Percentiles rank a stretch among this genome's conserved stretches.
These are phyloP conservation scores for Ptycholaimellus sp. DNA, from an alignment of 2,888 invertebrate genomes.

Conservation along the genomic window DNA sequence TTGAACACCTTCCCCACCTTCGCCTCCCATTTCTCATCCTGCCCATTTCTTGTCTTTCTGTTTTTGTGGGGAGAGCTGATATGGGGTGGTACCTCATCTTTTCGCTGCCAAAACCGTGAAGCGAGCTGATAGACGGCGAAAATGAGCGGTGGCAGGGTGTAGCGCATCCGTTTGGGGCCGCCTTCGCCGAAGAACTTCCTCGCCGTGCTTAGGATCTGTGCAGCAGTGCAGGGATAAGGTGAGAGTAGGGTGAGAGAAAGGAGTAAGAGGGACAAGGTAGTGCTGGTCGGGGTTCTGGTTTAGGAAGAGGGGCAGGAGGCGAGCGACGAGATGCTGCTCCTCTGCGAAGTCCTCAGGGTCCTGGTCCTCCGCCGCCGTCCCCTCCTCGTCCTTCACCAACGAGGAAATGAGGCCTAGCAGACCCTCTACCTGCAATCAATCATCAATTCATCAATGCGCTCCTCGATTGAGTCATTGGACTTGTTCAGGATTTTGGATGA, in stretches of 20 bases:
- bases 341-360: conserved; percentile 86
- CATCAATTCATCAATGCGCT: too few species aligned
- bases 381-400: neutral
- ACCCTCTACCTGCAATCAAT: conserved; percentile 6
- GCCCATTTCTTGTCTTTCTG: neutral
- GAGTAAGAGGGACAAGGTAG: conserved; percentile 26
- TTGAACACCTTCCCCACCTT: conserved; percentile 94
- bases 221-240: neutral
- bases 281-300: conserved; percentile 38
- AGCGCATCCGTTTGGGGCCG: conserved; percentile 59
- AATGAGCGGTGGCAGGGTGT: conserved; percentile 72
- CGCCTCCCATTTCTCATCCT: conserved; percentile 92
- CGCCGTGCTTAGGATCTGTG: conserved; percentile 50
- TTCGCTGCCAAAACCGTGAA: conserved; percentile 24
- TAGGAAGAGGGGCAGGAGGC: conserved; percentile 31
- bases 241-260: neutral
- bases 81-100: conserved; percentile 4
- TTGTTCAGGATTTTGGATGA: neutral
- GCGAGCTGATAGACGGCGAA: conserved; percentile 77
- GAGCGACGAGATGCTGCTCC: conserved; percentile 64
- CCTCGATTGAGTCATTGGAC: neutral
- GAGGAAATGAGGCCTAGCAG: neutral
- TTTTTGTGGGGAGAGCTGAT: neutral
- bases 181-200: conserved; percentile 71
- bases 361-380: conserved; percentile 31